Evolutionary conservation across 2,797 vertebrate genomes (phyloP).

Genomic region (Neopelma chrysocephalum): DNA sequence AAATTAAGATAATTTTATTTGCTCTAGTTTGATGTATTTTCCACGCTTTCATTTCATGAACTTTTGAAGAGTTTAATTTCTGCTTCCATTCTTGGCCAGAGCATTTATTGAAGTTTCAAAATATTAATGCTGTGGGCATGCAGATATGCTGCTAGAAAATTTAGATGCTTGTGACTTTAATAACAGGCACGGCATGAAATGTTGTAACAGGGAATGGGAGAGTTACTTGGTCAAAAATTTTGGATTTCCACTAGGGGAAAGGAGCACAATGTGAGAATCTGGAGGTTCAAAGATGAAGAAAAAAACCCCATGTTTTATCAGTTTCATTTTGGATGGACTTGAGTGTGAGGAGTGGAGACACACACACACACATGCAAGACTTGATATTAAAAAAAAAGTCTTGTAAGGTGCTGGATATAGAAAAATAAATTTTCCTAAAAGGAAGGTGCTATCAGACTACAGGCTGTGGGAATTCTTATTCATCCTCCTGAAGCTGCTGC

Average conservation of each 20-base stretch:
- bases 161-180: not conserved
- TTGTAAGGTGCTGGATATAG: not conserved
- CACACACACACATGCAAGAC: not conserved
- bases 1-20: not conserved
- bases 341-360: not conserved
- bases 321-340: not conserved
- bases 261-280: not conserved
- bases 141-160: not conserved
- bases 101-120: not conserved
- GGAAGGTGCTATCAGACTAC: not conserved
- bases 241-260: not conserved
- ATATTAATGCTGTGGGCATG: not conserved
- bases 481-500: not conserved
- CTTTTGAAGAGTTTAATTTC: not conserved
- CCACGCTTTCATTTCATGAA: not conserved
- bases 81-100: not conserved
- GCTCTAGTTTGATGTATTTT: not conserved
- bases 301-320: not conserved
- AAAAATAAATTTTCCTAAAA: not conserved
- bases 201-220: not conserved
- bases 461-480: not conserved
- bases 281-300: not conserved
- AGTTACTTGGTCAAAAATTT: not conserved
- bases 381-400: rapidly evolving
- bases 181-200: not conserved